These are phyloP conservation scores for Brachypterus glaber DNA, from an alignment of 2,888 invertebrate species.

Conservation along the genomic window DNA sequence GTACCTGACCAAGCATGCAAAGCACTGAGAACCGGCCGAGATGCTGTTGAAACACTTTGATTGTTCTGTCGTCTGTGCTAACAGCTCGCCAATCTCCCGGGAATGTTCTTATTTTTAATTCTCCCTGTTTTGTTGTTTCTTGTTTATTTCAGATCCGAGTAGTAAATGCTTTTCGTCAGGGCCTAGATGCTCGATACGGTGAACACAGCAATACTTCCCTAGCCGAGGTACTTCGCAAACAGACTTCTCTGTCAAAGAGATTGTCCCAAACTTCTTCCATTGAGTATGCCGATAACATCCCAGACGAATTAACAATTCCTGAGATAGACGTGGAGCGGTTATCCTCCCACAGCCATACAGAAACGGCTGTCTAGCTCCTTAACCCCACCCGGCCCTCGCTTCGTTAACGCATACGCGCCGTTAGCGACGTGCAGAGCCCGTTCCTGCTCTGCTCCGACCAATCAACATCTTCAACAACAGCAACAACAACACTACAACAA, in stretches of 20 bases:
- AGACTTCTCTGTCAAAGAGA: slow-evolving; percentile 85
- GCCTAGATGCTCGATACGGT: slow-evolving; percentile 90
- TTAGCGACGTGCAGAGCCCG: slow-evolving; percentile 22
- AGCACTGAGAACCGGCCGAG: slow-evolving; percentile 26
- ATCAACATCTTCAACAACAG: slow-evolving; percentile 11
- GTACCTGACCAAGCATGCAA: slow-evolving; percentile 7
- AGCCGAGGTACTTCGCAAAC: slow-evolving; percentile 88
- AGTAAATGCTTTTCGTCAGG: slow-evolving; percentile 99
- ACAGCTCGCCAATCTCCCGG: slow-evolving; percentile 25
- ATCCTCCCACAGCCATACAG: slow-evolving; percentile 88
- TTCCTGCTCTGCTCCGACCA: slow-evolving; percentile 25
- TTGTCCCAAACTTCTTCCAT: slow-evolving; percentile 86
- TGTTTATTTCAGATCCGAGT: slow-evolving; percentile 89
- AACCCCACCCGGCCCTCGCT: slow-evolving; percentile 23
- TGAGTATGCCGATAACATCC: slow-evolving; percentile 83
- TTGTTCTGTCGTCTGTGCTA: slow-evolving; percentile 38
- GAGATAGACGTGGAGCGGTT: slow-evolving; percentile 89
- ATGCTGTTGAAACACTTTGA: slow-evolving; percentile 30
- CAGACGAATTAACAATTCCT: slow-evolving; percentile 79
- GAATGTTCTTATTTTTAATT: slow-evolving; percentile 42
- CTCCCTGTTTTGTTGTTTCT: slow-evolving; percentile 44
- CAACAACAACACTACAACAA: slow-evolving; percentile 12
- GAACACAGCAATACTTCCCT: slow-evolving; percentile 87
- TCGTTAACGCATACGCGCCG: slow-evolving; percentile 23
- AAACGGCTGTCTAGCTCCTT: slow-evolving; percentile 82